Percentiles rank a stretch among this genome's conserved stretches.
These are phyloP conservation scores for Drosophila sp. DNA, from an alignment of 1,140 invertebrate genomes.

Conservation along the genomic window DNA sequence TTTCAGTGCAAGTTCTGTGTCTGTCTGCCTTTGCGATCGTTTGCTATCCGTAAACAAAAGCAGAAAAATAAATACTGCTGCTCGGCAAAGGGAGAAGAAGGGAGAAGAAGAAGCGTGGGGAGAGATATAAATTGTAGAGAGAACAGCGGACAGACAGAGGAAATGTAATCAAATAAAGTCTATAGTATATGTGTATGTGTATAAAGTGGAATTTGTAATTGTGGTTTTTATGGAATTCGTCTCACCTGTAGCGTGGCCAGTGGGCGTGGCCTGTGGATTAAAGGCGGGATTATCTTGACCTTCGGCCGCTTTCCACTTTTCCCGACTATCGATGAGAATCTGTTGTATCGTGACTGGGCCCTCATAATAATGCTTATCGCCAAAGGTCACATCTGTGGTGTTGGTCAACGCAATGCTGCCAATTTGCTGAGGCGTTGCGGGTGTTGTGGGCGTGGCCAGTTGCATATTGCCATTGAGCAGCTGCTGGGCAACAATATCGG, in stretches of 20 bases:
- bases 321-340: constrained; percentile 85
- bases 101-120: neutral
- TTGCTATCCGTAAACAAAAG: constrained; percentile 24
- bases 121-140: too few relatives aligned
- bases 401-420: constrained; percentile 87
- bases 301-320: constrained; percentile 75
- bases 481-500: constrained; percentile 58
- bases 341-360: constrained; percentile 89
- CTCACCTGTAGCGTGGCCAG: constrained; percentile 63
- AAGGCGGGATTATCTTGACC: constrained; percentile 75
- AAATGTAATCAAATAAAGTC: constrained; percentile 2
- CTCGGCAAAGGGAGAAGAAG: neutral
- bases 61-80: constrained; percentile 5
- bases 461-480: constrained; percentile 60
- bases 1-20: neutral
- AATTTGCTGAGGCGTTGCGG: constrained; percentile 65
- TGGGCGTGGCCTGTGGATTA: constrained; percentile 41
- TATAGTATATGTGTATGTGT: constrained; percentile 13
- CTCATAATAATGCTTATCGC: constrained; percentile 88
- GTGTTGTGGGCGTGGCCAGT: constrained; percentile 42
- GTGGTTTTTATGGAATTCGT: neutral
- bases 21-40: constrained; percentile 10
- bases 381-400: constrained; percentile 88
- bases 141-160: neutral
- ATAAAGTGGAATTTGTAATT: neutral